A percentile compares a stretch with the other conserved stretches of the same genome.
Evolutionary conservation across 1,140 invertebrate genomes (phyloP).

Genomic region (Sycophaga agraensis): DNA sequence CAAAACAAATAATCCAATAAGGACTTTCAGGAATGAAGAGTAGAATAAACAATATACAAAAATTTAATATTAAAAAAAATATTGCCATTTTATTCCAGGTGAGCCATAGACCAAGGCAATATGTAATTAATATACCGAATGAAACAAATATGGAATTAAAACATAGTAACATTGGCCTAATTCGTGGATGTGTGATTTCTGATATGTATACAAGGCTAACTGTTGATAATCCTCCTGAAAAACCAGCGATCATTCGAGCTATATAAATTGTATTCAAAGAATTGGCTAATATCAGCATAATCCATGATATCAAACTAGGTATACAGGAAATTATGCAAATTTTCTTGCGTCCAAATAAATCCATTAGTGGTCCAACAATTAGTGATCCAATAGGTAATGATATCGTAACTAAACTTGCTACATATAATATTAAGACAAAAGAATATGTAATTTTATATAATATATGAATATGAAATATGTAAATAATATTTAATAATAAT

Average conservation of each 20-base stretch:
- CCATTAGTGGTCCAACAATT: slow-evolving; percentile 63
- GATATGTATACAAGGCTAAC: slow-evolving; percentile 61
- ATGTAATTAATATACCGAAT: slow-evolving; percentile 61
- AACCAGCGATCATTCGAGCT: slow-evolving; percentile 58
- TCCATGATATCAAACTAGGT: slow-evolving; percentile 64
- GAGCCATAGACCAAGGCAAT: slow-evolving; percentile 53
- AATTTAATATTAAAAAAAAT: slow-evolving; percentile 48
- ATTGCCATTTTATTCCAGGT: slow-evolving; percentile 56
- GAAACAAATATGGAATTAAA: slow-evolving; percentile 62
- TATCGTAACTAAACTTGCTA: slow-evolving; percentile 62
- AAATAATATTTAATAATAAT: background rate
- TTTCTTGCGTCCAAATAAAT: slow-evolving; percentile 65
- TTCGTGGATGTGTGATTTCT: slow-evolving; percentile 60
- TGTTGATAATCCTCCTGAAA: slow-evolving; percentile 58
- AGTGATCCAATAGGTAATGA: slow-evolving; percentile 60
- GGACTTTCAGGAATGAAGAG: slow-evolving; percentile 62
- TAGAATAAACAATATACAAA: slow-evolving; percentile 45
- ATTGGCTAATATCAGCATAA: slow-evolving; percentile 53
- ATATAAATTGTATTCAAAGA: slow-evolving; percentile 53
- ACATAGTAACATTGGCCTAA: slow-evolving; percentile 59
- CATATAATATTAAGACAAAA: too few species aligned
- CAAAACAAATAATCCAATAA: slow-evolving; percentile 59
- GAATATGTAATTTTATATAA: too few species aligned
- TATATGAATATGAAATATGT: background rate
- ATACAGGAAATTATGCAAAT: slow-evolving; percentile 60